Base-by-base conservation (phyloP, 2,797 vertebrate genomes). In the Meda fulgida region DNA sequence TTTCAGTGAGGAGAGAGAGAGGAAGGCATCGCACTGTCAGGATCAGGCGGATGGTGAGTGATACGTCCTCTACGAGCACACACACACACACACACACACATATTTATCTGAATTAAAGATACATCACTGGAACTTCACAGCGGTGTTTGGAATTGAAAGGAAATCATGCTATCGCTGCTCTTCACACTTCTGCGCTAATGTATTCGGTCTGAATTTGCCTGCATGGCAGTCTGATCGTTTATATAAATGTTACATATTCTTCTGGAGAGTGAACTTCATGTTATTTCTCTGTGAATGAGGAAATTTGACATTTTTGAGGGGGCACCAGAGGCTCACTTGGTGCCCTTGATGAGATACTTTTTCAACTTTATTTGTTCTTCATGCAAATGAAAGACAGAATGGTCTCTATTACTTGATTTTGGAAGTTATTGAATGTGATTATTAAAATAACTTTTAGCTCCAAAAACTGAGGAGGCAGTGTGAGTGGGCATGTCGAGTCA, bases 1-100 rank as follows among this genome's bases (percentile, higher is more conserved):
- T 58, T 90, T 91, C 89, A 98, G 98, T 87, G 96, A 96, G 91
- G 94, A 96, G 90, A 92, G 92, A 85, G 96, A 96, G 92, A 96
- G 94, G 91, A 96, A 93, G 81, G 91, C 92, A 89, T 90, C 90
- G 90, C 88, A 92, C 89, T 92, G 91, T 87, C 94, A 95, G 89
- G 96, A 96, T 88, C 95, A 93, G 73, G 86, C 91, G 71, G 94
- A 96, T 87, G 97, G 98, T 99, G 95, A 97, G 97, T 95, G 83
- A 78, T 72, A 78, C 83, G 87, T 81, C 82, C 75, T 38, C 19
- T 9, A 60, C 38, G 40, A 46, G 66, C 66, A 71, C 67, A 40
- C 80, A 70, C 16, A 40, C 81, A 66, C 29, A n/a, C 14, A 16
- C 13, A 14, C 13, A 43, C 10, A 43, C 10, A 43, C 76, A 55